phyloP scores from a whole-genome alignment of 2,113 vertebrate genomes.

The Ramphastos sulfuratus region DNA sequence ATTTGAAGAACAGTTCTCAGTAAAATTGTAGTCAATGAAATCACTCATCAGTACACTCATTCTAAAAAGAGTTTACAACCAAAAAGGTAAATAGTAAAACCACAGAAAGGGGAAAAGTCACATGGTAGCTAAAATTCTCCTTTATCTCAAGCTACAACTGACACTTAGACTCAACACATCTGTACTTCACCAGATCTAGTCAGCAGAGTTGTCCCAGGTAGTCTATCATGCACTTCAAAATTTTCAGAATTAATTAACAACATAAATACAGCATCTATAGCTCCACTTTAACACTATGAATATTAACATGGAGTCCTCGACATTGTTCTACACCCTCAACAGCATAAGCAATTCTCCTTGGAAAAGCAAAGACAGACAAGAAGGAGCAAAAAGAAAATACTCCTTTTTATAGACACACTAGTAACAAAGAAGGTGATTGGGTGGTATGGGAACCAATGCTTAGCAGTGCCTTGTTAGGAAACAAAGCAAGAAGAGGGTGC shows the following conservation, averaged over 20 bases:
- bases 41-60: accelerated
- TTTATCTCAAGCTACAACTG: background rate
- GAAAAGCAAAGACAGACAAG: background rate
- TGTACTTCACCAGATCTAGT: background rate
- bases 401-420: background rate
- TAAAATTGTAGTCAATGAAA: background rate
- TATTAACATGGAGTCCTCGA: background rate
- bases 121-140: background rate
- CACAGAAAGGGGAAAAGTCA: background rate
- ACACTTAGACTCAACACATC: background rate
- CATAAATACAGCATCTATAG: background rate
- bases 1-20: background rate
- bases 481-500: background rate
- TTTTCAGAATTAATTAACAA: background rate
- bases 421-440: background rate
- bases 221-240: background rate
- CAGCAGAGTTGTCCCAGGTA: background rate
- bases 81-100: background rate
- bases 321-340: background rate
- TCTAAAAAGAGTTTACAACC: background rate
- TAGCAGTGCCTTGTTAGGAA: background rate
- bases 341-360: background rate
- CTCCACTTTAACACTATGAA: background rate
- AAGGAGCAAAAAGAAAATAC: background rate
- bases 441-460: background rate